These are phyloP conservation scores for Pipra filicauda DNA, from an alignment of 2,113 vertebrate species.

Conservation along the genomic window DNA sequence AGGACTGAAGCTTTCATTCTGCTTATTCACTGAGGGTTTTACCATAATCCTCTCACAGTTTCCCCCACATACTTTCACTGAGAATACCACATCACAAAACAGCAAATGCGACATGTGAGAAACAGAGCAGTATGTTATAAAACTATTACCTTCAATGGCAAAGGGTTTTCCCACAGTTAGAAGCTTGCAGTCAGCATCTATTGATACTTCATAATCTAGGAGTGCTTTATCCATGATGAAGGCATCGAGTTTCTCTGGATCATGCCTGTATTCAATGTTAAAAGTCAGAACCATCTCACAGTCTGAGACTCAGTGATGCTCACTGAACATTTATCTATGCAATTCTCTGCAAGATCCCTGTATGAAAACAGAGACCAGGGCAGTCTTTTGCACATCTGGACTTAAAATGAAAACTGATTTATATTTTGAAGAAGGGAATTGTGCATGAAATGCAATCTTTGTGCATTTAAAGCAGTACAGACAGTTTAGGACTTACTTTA, in stretches of 20 bases:
- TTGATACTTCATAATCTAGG: slow-evolving; percentile 96
- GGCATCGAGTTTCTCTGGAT: slow-evolving; percentile 94
- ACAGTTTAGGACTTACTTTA: not conserved
- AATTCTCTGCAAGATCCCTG: not conserved
- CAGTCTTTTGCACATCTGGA: not conserved
- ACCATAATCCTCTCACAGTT: not conserved
- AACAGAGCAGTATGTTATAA: not conserved
- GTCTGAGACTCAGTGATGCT: not conserved
- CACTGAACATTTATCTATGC: not conserved
- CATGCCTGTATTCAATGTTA: slow-evolving; percentile 78
- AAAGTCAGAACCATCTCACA: slow-evolving; percentile 35
- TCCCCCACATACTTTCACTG: not conserved
- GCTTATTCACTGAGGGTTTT: not conserved
- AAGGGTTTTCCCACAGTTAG: slow-evolving; percentile 97
- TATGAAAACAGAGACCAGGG: not conserved
- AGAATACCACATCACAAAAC: not conserved
- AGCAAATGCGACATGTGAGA: not conserved
- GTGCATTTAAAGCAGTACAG: not conserved
- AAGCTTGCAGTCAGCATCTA: slow-evolving; percentile 96
- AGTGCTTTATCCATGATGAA: slow-evolving; percentile 99
- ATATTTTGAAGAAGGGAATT: not conserved
- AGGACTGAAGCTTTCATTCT: not conserved
- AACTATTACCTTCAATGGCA: slow-evolving; percentile 92
- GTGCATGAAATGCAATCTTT: not conserved
- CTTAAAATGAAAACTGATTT: not conserved